phyloP scores from a whole-genome alignment of 2,797 vertebrate species.

The Sandelia bainsii region DNA sequence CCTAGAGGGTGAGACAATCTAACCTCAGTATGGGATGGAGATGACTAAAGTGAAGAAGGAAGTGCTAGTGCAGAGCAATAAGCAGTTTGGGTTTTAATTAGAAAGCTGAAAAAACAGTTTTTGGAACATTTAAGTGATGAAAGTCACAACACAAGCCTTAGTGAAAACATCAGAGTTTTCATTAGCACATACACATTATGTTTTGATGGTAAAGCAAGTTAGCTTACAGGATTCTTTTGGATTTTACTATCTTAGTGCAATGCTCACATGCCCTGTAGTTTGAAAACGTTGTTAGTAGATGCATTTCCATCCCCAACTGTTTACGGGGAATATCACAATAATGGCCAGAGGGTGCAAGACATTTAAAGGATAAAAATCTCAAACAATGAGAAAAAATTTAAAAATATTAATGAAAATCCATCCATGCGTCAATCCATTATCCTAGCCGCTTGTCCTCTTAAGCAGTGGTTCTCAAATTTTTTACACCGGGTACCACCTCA shows the following conservation, averaged over 20 bases:
- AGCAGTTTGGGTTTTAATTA: conserved; percentile 6
- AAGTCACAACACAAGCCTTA: background rate
- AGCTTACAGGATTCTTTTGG: too few relatives aligned
- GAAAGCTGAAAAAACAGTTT: background rate
- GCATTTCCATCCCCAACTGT: too few relatives aligned
- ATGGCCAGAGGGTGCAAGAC: too few relatives aligned
- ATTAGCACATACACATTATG: background rate
- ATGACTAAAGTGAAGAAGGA: conserved; percentile 9
- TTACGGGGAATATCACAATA: too few relatives aligned
- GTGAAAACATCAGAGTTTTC: background rate
- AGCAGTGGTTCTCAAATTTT: too few relatives aligned
- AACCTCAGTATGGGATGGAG: conserved; percentile 19
- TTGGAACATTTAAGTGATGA: background rate
- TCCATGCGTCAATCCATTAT: too few relatives aligned
- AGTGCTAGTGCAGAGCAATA: conserved; percentile 5
- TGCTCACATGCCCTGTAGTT: background rate
- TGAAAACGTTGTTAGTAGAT: background rate
- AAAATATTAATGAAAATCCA: too few relatives aligned
- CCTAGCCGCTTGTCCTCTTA: too few relatives aligned
- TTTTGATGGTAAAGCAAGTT: background rate
- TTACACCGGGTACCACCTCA: too few relatives aligned
- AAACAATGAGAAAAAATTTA: too few relatives aligned
- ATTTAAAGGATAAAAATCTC: too few relatives aligned
- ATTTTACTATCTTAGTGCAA: background rate
- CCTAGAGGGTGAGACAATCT: conserved; percentile 30